A percentile compares a stretch with the other conserved stretches of the same genome.
Evolutionary conservation across 2,888 invertebrate genomes (phyloP).

Genomic region (Heliconius erato): DNA sequence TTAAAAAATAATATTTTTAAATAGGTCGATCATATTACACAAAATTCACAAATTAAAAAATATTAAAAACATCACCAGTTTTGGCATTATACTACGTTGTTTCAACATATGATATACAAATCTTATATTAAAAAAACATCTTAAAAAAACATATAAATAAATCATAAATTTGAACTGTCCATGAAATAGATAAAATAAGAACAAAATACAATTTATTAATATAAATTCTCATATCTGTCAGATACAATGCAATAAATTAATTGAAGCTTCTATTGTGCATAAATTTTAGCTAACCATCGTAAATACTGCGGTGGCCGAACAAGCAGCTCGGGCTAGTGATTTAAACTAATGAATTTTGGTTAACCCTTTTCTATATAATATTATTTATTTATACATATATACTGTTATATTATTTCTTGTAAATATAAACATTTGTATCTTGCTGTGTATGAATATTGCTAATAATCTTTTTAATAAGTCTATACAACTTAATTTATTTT

Average conservation of each 20-base stretch:
- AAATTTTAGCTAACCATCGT: conserved; percentile 51
- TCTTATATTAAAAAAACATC: no score
- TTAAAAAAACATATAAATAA: no score
- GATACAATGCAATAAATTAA: conserved; percentile 45
- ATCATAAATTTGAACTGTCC: not conserved
- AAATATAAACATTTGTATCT: conserved; percentile 2
- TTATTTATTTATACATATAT: not conserved
- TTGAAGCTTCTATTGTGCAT: conserved; percentile 48
- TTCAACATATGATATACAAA: no score
- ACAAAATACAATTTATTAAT: conserved; percentile 40
- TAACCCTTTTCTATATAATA: conserved; percentile 30
- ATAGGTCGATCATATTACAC: no score
- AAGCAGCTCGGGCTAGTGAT: conserved; percentile 42
- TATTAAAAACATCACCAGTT: no score
- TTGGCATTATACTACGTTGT: not conserved
- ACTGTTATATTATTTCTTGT: not conserved
- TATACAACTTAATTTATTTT: not conserved
- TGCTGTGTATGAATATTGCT: not conserved
- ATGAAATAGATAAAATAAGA: not conserved
- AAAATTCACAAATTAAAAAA: no score
- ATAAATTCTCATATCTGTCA: conserved; percentile 47
- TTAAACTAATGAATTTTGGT: conserved; percentile 48
- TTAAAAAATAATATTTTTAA: no score
- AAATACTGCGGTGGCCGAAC: conserved; percentile 41
- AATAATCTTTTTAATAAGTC: not conserved